Evolutionary conservation across 1,140 invertebrate genomes (phyloP), one percentile per base, ranked within the genome.

Genomic region (Eubasilissa regina): DNA sequence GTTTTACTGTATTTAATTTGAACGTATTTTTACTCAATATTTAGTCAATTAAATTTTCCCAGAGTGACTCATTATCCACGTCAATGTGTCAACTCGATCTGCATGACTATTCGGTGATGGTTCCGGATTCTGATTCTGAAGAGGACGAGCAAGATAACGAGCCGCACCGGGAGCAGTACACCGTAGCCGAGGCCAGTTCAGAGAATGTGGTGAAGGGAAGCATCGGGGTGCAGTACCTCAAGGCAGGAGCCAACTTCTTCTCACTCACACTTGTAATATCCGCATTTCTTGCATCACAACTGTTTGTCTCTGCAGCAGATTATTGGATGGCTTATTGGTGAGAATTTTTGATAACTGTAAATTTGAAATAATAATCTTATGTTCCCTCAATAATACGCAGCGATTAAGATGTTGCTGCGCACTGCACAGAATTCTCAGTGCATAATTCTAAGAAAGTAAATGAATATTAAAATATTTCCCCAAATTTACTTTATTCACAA

Each of bases 271-370:
- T 82, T 7, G 15, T 79, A 25, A 48, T 72, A 4, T 55, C 43
- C 15, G 12, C 77, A 7, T 82, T 82, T 58, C 1, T 79, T 12
- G 19, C 70, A 0, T 60, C 80, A 11, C 82, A 83, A 45, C 48
- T 74, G 7, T 43, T 75, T 9, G 60, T 45, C 11, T 83, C 82
- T 45, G 66, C 77, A 11, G 79, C 80, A 4, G 82, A 83, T 51
- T 83, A 68, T 72, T 83, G 79, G 79, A 81, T 83, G 80, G 60
- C 82, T 53, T 83, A 47, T 48, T 83, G 82, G 82, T 83, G 64
- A 80, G 25, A 35, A 35, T 35, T 35, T 35, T 35, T 3, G 25
- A 35, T 3, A 35, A 35, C 6, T 35, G 1, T 6, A 35, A 35
- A 35, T 35, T 35, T 35, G n/a, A n/a, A n/a, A n/a, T n/a, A n/a